Conservation (phyloP, 2,888 invertebrate genomes). For the Nezara viridula region DNA sequence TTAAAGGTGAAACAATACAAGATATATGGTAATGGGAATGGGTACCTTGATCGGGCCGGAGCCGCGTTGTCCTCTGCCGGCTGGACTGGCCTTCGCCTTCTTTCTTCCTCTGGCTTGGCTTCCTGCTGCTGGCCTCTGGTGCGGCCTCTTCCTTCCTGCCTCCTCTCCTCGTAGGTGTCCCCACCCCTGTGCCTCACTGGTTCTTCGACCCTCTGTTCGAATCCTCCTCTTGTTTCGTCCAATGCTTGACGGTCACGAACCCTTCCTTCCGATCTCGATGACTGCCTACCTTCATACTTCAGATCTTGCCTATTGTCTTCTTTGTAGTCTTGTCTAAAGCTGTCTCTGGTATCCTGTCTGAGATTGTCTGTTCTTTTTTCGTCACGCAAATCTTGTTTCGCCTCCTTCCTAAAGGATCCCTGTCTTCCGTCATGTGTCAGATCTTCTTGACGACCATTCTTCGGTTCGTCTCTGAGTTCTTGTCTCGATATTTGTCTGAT, state of each 20-base stretch:
- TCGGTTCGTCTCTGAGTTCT: conserved; percentile 45
- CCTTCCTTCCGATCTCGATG: neutral
- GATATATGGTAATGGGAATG: too few species aligned
- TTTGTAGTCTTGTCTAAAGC: conserved; percentile 38
- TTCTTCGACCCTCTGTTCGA: neutral
- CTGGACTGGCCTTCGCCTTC: conserved; percentile 14
- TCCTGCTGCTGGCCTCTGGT: conserved; percentile 34
- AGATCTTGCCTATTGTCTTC: conserved; percentile 23
- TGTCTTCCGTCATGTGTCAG: neutral
- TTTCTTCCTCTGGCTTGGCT: conserved; percentile 6
- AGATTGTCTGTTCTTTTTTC: neutral
- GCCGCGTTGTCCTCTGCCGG: neutral
- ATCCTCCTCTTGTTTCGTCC: conserved; percentile 14
- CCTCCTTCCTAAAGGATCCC: neutral
- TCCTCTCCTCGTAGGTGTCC: conserved; percentile 58
- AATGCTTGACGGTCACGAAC: neutral
- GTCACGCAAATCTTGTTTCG: neutral
- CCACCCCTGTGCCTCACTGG: conserved; percentile 56
- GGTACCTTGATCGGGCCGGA: conserved; percentile 39
- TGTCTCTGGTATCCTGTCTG: conserved; percentile 34
- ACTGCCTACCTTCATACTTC: conserved; percentile 33
- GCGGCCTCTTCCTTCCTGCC: conserved; percentile 53
- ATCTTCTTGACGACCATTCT: conserved; percentile 35
- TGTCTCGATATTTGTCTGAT: conserved; percentile 8
- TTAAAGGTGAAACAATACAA: neutral